Evolutionary conservation across 2,888 invertebrate genomes (phyloP).

Genomic region (Sphecodes monilicornis): DNA sequence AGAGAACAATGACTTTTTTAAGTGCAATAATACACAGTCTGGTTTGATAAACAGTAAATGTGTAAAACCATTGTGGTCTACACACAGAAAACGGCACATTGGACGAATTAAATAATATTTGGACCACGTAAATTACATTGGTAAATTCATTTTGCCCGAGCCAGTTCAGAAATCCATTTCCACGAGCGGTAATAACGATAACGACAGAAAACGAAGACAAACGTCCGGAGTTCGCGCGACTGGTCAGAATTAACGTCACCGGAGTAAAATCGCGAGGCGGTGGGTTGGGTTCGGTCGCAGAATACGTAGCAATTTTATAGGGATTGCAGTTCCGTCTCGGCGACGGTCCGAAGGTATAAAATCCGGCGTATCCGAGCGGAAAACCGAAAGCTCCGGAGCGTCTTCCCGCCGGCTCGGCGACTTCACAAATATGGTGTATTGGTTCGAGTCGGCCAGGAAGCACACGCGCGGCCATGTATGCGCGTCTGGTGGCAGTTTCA

Average conservation of each 20-base stretch:
- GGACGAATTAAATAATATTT: neutral
- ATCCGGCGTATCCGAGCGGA: conserved; percentile 43
- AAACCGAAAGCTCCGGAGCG: conserved; percentile 28
- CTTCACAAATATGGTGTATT: conserved; percentile 29
- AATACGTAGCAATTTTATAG: conserved; percentile 23
- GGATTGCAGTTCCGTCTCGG: conserved; percentile 22
- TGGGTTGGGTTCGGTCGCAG: neutral
- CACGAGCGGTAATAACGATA: neutral
- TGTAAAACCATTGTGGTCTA: no score
- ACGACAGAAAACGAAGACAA: neutral
- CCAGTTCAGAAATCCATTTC: neutral
- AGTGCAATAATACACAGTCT: no score
- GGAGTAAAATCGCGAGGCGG: neutral
- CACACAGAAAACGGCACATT: neutral
- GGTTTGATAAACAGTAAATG: no score
- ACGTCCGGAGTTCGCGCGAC: neutral
- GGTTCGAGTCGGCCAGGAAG: neutral
- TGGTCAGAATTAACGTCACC: neutral
- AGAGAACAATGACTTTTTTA: no score
- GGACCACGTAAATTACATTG: no score
- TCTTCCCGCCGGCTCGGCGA: conserved; percentile 31
- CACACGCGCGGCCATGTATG: neutral
- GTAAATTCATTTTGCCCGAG: neutral
- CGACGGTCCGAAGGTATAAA: conserved; percentile 11
- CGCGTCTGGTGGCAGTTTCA: conserved; percentile 26